These are phyloP conservation scores for Eucera pruinosa DNA, from an alignment of 2,888 invertebrate species.

Conservation along the genomic window DNA sequence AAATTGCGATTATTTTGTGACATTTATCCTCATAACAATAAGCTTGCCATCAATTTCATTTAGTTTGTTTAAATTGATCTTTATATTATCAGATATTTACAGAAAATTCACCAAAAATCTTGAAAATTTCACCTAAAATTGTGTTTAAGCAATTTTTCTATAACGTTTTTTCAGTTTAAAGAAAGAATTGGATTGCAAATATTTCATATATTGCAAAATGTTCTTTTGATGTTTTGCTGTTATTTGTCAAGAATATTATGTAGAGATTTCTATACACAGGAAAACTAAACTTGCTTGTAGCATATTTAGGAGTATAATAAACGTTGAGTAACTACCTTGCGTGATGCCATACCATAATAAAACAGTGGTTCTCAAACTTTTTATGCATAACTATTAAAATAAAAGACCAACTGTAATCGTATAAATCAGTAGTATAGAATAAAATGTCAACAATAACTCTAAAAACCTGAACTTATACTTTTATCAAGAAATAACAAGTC, in stretches of 20 bases:
- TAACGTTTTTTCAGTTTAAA: too few species aligned
- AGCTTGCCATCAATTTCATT: too few species aligned
- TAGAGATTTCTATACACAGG: slow-evolving; percentile 21
- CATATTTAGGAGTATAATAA: slow-evolving; percentile 46
- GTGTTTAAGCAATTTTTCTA: too few species aligned
- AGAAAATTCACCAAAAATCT: too few species aligned
- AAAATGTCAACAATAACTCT: slow-evolving; percentile 5
- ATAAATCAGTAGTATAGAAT: slow-evolving; percentile 8
- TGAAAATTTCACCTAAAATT: too few species aligned
- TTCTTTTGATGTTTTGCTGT: background rate
- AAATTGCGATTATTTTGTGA: background rate
- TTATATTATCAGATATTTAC: too few species aligned
- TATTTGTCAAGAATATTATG: background rate
- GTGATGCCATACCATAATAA: slow-evolving; percentile 68
- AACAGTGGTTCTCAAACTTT: slow-evolving; percentile 57
- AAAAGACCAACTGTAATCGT: slow-evolving; percentile 19
- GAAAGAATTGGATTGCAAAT: background rate
- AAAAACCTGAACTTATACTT: slow-evolving; percentile 3
- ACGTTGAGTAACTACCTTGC: slow-evolving; percentile 70
- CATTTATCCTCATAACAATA: background rate
- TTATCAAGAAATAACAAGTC: background rate
- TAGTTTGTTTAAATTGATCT: too few species aligned
- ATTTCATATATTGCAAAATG: slow-evolving; percentile 1
- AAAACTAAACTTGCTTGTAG: slow-evolving; percentile 50
- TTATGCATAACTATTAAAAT: slow-evolving; percentile 39